A percentile compares a stretch with the other conserved stretches of the same genome.
phyloP scores from a whole-genome alignment of 2,888 invertebrate genomes.

The Steinernema hermaphroditum region DNA sequence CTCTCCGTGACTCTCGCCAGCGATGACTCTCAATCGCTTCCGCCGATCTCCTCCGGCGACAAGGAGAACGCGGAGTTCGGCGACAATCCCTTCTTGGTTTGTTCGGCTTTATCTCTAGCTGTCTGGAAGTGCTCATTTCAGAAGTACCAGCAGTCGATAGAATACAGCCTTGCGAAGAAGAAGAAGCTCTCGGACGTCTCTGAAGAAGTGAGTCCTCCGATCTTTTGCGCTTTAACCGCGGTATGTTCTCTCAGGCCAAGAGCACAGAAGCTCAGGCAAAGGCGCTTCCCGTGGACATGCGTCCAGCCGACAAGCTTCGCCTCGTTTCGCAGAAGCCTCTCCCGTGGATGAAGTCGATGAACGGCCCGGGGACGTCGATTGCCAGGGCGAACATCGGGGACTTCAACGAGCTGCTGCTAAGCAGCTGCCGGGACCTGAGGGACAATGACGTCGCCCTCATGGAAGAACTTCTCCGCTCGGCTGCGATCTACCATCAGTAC shows the following conservation, averaged over 20 bases:
- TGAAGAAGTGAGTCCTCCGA: no score
- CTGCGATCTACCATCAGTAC: constrained; percentile 7
- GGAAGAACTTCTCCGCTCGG: not conserved
- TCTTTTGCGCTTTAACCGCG: no score
- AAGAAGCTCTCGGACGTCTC: no score
- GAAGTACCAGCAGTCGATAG: constrained; percentile 16
- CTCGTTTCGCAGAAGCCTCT: not conserved
- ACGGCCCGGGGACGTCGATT: not conserved
- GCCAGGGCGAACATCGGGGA: constrained; percentile 2
- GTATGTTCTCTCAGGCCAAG: no score
- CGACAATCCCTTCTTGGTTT: constrained; percentile 18
- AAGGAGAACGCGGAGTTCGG: constrained; percentile 8
- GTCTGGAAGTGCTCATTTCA: not conserved
- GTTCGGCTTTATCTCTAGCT: not conserved
- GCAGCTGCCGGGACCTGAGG: not conserved
- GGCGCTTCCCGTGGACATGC: not conserved
- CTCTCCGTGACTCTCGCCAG: not conserved
- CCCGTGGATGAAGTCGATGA: constrained; percentile 18
- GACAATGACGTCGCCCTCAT: not conserved
- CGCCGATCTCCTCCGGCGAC: not conserved
- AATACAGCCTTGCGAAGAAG: not conserved
- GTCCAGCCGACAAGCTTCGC: constrained; percentile 11
- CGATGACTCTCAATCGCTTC: constrained; percentile 15
- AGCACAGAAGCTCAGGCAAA: no score
- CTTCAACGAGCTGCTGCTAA: constrained; percentile 14